Evolutionary conservation across 2,888 invertebrate species (phyloP).

Genomic region (Acanthoscelides obtectus): DNA sequence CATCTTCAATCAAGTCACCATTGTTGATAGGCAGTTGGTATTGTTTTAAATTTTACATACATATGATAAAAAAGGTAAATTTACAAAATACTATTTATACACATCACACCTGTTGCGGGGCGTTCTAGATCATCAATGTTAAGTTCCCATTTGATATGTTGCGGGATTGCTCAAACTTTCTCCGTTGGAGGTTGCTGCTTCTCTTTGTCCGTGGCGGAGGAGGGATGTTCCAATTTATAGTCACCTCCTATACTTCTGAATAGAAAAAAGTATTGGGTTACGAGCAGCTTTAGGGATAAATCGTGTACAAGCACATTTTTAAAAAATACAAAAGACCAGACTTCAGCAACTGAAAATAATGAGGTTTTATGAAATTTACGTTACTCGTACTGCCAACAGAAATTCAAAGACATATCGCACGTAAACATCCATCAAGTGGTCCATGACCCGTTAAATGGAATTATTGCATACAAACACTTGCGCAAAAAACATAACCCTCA

Average conservation of each 20-base stretch:
- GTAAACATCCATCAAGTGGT: no score
- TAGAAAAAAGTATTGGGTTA: neutral
- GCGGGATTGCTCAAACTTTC: conserved; percentile 33
- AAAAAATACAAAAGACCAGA: no score
- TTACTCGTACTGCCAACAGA: no score
- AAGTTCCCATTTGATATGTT: conserved; percentile 42
- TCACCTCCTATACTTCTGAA: conserved; percentile 24
- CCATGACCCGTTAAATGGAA: no score
- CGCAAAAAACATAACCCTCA: no score
- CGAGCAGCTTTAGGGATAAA: neutral
- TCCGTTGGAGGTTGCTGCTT: conserved; percentile 18
- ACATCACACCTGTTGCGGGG: conserved; percentile 23
- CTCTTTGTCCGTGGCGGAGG: conserved; percentile 16
- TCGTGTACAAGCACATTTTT: no score
- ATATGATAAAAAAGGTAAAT: conserved; percentile 35
- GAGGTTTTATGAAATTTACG: no score
- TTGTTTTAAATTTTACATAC: conserved; percentile 24
- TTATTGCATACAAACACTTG: no score
- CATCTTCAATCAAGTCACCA: conserved; percentile 14
- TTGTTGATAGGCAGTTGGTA: conserved; percentile 30
- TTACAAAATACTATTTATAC: conserved; percentile 40
- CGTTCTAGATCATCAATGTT: conserved; percentile 27
- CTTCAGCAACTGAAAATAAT: no score
- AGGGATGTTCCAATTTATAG: conserved; percentile 5
- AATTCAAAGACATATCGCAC: no score